Conservation (phyloP, 2,113 vertebrate genomes). For the Pollimyrus isidori region DNA sequence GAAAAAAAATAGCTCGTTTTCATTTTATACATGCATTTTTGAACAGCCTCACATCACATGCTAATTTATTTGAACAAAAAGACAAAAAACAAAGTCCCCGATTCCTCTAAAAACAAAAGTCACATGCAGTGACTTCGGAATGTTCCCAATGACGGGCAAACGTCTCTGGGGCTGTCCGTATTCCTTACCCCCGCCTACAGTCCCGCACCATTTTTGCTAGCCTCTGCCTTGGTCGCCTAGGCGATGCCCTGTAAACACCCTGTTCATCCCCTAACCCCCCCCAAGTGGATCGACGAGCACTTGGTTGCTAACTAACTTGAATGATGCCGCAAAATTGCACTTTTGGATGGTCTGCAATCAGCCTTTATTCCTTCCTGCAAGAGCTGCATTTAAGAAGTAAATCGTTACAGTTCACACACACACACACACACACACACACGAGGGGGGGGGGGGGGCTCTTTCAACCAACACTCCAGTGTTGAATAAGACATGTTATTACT, state of each 20-base stretch:
- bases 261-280: neutral
- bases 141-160: neutral
- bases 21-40: neutral
- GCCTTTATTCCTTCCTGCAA: neutral
- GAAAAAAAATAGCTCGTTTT: neutral
- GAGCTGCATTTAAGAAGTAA: neutral
- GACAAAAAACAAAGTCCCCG: neutral
- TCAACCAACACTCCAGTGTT: neutral
- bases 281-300: neutral
- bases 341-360: slow-evolving; percentile 3
- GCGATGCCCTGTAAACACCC: neutral
- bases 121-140: neutral
- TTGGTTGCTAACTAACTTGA: slow-evolving; percentile 1
- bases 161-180: neutral
- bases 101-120: neutral
- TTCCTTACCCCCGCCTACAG: neutral
- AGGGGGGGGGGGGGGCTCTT: no score
- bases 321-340: neutral
- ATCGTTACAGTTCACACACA: neutral
- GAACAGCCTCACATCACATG: neutral
- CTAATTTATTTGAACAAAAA: neutral
- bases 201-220: neutral
- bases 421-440: neutral
- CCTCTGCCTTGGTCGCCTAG: neutral
- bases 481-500: neutral